These are phyloP conservation scores for Balaeniceps rex DNA, from an alignment of 2,113 vertebrate species.

Conservation along the genomic window DNA sequence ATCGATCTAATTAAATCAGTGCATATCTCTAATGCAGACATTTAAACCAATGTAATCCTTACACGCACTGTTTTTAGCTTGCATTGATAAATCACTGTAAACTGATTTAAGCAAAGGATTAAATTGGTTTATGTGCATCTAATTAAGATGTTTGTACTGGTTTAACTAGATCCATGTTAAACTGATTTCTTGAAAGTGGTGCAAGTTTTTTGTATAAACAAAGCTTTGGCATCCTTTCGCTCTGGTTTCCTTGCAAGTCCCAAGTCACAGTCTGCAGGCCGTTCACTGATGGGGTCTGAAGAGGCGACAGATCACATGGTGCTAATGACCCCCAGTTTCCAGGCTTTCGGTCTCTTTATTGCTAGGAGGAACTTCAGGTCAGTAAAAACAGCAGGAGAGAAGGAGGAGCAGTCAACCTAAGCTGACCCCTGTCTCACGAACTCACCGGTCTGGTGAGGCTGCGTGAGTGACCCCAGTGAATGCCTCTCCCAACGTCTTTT, in stretches of 20 bases:
- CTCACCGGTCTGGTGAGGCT: neutral
- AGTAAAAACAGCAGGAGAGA: neutral
- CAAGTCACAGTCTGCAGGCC: neutral
- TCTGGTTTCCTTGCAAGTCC: neutral
- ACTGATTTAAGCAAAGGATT: constrained; percentile 12
- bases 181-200: neutral
- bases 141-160: neutral
- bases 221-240: neutral
- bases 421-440: neutral
- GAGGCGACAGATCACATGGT: neutral
- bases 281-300: neutral
- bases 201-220: neutral
- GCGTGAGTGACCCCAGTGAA: neutral
- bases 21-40: neutral
- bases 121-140: neutral
- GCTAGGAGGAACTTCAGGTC: neutral
- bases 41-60: constrained; percentile 18
- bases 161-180: neutral
- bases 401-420: neutral
- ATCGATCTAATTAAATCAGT: neutral
- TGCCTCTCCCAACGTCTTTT: accelerated
- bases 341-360: neutral
- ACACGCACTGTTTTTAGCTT: neutral
- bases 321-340: neutral
- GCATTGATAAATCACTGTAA: neutral